Evolutionary conservation across 2,888 invertebrate species (phyloP).

Genomic region (Folsomia candida): DNA sequence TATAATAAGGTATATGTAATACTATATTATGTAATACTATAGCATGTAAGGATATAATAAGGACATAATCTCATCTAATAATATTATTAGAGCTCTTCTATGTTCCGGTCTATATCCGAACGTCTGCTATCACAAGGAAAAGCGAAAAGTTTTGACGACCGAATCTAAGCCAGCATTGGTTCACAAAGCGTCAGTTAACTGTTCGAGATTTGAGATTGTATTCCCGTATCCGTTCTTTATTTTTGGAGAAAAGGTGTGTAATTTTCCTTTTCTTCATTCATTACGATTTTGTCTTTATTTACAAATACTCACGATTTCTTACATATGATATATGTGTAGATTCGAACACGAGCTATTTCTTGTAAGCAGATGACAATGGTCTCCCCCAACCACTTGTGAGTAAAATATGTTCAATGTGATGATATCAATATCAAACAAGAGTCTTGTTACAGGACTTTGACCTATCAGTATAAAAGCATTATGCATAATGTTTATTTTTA

Average conservation of each 20-base stretch:
- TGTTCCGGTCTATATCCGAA: slow-evolving; percentile 94
- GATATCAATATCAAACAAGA: too few relatives aligned
- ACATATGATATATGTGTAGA: slow-evolving; percentile 56
- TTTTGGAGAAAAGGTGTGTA: slow-evolving; percentile 85
- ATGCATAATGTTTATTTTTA: too few relatives aligned
- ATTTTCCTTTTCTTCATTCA: neutral
- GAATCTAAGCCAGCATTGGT: slow-evolving; percentile 92
- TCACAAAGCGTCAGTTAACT: slow-evolving; percentile 95
- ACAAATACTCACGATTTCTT: neutral
- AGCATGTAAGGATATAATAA: too few relatives aligned
- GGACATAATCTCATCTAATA: too few relatives aligned
- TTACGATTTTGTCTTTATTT: neutral
- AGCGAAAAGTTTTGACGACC: slow-evolving; percentile 89
- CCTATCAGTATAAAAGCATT: too few relatives aligned
- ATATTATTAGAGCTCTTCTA: slow-evolving; percentile 79
- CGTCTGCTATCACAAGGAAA: slow-evolving; percentile 92
- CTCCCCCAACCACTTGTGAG: slow-evolving; percentile 85
- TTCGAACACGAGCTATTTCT: slow-evolving; percentile 88
- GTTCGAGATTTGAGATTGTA: slow-evolving; percentile 73
- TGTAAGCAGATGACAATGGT: slow-evolving; percentile 98
- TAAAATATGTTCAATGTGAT: too few relatives aligned
- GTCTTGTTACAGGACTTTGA: too few relatives aligned
- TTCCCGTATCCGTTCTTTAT: slow-evolving; percentile 95
- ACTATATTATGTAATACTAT: too few relatives aligned
- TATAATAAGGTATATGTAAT: too few relatives aligned